phyloP scores from a whole-genome alignment of 2,797 vertebrate genomes.

The Melanitta fusca region DNA sequence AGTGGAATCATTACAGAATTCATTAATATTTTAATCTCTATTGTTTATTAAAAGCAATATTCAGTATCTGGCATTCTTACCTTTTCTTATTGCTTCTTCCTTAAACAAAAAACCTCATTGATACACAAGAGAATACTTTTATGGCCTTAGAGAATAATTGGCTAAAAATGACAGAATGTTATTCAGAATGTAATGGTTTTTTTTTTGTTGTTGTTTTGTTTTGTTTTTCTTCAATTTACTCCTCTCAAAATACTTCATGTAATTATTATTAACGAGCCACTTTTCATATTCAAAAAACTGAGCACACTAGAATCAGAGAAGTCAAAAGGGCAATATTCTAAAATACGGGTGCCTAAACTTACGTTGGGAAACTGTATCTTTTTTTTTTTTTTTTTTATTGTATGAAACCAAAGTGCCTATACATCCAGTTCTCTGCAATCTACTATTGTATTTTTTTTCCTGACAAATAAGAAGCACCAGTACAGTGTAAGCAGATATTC shows the following conservation, averaged over 20 bases:
- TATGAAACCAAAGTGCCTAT: neutral
- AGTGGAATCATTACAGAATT: neutral
- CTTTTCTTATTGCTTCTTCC: neutral
- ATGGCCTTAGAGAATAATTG: neutral
- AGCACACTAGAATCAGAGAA: neutral
- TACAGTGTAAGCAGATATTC: neutral
- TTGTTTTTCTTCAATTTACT: neutral
- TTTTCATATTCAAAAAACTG: neutral
- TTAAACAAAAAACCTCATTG: neutral
- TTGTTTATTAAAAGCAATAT: neutral
- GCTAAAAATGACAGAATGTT: neutral
- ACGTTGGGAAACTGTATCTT: neutral
- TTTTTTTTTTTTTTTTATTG: neutral
- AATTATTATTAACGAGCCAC: neutral
- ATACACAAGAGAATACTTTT: neutral
- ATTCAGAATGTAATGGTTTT: neutral
- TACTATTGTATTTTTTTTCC: neutral
- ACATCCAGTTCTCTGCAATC: neutral
- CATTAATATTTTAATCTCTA: constrained; percentile 18
- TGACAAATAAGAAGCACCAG: neutral
- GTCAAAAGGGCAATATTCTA: neutral
- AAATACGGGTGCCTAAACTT: neutral
- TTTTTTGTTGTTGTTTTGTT: neutral
- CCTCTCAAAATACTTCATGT: neutral
- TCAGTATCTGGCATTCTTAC: neutral